These are phyloP conservation scores for Clusia tigrina DNA, from an alignment of 2,888 invertebrate species.

Conservation along the genomic window DNA sequence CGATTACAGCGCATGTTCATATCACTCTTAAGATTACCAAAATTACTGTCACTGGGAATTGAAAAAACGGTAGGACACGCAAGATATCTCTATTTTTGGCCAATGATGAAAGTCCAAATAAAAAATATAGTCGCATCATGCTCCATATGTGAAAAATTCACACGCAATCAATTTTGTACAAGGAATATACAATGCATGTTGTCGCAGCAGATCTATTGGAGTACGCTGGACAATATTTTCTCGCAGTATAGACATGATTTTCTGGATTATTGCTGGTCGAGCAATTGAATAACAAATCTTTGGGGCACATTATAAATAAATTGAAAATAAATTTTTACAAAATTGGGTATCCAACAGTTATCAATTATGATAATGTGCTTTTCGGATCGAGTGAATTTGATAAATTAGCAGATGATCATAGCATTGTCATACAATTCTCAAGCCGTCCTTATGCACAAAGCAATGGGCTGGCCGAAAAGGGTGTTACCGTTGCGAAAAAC, in stretches of 20 bases:
- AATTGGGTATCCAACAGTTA: background rate
- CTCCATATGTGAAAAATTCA: slow-evolving; percentile 8
- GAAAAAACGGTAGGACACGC: slow-evolving; percentile 45
- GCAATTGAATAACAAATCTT: background rate
- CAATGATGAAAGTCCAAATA: slow-evolving; percentile 46
- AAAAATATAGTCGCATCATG: slow-evolving; percentile 33
- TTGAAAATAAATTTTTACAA: background rate
- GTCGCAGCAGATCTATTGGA: slow-evolving; percentile 9
- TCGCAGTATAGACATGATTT: background rate
- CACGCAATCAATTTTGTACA: slow-evolving; percentile 10
- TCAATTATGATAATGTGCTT: background rate
- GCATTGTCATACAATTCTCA: background rate
- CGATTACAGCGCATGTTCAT: too few relatives aligned
- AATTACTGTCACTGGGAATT: too few relatives aligned
- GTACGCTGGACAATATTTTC: slow-evolving; percentile 8
- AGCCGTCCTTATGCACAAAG: background rate
- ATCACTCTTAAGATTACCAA: too few relatives aligned
- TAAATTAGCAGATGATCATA: background rate
- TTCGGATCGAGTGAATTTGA: background rate
- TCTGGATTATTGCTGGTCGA: background rate
- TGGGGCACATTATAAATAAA: too few relatives aligned
- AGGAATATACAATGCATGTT: background rate
- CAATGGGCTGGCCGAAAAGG: too few relatives aligned
- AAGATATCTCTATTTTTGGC: slow-evolving; percentile 50
- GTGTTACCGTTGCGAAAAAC: too few relatives aligned